A percentile compares a stretch with the other conserved stretches of the same genome.
Evolutionary conservation across 2,113 vertebrate genomes (phyloP).

Genomic region (Gavia stellata): DNA sequence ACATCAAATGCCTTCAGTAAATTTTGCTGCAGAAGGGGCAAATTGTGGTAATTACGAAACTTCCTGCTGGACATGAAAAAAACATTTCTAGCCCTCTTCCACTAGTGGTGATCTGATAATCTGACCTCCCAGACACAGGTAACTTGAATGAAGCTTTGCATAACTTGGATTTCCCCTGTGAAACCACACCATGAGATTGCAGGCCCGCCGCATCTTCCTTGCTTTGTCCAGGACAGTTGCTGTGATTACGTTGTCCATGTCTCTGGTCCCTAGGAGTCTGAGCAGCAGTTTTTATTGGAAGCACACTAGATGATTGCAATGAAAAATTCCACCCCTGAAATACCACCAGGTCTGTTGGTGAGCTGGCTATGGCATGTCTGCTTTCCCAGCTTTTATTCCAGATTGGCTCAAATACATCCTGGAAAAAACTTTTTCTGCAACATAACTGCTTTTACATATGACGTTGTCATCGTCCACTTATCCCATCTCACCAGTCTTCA

Average conservation of each 20-base stretch:
- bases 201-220: background rate
- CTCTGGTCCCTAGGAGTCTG: background rate
- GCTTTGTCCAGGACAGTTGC: fast-evolving
- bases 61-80: background rate
- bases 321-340: background rate
- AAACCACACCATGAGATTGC: background rate
- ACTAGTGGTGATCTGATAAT: background rate
- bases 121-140: background rate
- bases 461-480: background rate
- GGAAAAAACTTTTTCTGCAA: background rate
- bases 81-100: background rate
- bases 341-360: background rate
- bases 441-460: background rate
- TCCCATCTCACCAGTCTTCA: background rate
- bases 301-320: background rate
- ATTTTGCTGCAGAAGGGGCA: background rate
- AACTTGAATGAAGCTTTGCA: fast-evolving
- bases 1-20: background rate
- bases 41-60: background rate
- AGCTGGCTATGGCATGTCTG: background rate
- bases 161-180: background rate
- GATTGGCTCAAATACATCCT: background rate
- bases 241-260: background rate
- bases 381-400: background rate
- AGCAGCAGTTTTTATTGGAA: background rate